Conservation (phyloP, 2,797 vertebrate genomes). For the Onychomys arenicola region DNA sequence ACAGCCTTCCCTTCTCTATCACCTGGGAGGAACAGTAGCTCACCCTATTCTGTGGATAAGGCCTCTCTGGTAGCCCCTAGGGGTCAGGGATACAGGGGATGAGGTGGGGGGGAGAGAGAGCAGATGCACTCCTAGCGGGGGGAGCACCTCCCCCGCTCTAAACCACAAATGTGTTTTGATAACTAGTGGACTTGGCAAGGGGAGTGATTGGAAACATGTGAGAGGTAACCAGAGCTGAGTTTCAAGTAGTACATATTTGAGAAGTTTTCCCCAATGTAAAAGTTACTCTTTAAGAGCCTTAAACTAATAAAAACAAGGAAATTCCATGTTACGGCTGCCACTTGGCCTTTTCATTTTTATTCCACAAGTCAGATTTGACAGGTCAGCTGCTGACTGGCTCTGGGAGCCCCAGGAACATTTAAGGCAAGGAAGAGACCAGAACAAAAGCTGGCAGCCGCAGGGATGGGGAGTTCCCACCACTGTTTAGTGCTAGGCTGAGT, state of each 20-base stretch:
- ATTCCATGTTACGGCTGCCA: conserved; percentile 77
- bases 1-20: neutral
- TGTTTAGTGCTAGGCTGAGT: conserved; percentile 55
- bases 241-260: conserved; percentile 73
- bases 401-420: conserved; percentile 24
- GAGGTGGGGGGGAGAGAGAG: conserved; percentile 14
- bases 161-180: conserved; percentile 67
- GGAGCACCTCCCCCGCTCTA: neutral
- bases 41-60: neutral
- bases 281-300: conserved; percentile 81
- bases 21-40: neutral
- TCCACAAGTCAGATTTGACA: conserved; percentile 65
- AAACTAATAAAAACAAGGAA: conserved; percentile 81
- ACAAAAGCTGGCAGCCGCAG: neutral
- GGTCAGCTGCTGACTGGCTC: conserved; percentile 59
- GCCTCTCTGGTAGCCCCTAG: neutral
- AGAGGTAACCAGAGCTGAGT: conserved; percentile 57
- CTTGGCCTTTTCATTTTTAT: conserved; percentile 76
- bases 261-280: conserved; percentile 73
- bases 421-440: conserved; percentile 1
- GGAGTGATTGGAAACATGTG: conserved; percentile 68
- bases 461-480: neutral
- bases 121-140: neutral
- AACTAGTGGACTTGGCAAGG: conserved; percentile 67
- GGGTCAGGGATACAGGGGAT: neutral